Evolutionary conservation across 2,113 vertebrate genomes (phyloP).

Genomic region (Colaptes auratus): DNA sequence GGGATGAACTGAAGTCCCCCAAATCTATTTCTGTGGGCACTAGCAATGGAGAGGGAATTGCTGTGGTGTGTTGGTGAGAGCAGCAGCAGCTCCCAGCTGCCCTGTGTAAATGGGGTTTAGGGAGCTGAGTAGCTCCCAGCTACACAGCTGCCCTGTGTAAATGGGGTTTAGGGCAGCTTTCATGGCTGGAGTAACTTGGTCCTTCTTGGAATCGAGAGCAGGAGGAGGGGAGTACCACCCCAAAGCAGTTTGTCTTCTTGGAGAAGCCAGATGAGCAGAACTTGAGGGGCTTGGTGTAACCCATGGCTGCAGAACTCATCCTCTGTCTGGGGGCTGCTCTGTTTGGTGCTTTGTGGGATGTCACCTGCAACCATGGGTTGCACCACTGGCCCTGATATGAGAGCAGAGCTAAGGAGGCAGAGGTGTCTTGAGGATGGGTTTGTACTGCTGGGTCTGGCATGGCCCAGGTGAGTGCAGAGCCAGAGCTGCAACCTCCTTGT

Average conservation of each 20-base stretch:
- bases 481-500: rapidly evolving
- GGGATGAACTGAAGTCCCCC: background rate
- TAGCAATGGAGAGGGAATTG: background rate
- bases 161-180: background rate
- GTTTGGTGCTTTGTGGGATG: background rate
- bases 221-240: rapidly evolving
- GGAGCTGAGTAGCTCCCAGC: too few relatives aligned
- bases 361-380: background rate
- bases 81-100: background rate
- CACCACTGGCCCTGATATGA: rapidly evolving
- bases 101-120: background rate
- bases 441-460: background rate
- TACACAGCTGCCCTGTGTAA: too few relatives aligned
- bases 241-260: background rate
- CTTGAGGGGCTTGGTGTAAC: too few relatives aligned
- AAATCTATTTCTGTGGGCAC: rapidly evolving
- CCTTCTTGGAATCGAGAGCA: background rate
- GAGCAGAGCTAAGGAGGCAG: background rate
- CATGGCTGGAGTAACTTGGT: background rate
- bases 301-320: too few relatives aligned
- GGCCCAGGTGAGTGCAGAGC: background rate
- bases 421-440: background rate
- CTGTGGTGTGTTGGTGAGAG: background rate
- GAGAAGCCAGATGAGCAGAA: background rate
- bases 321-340: rapidly evolving